phyloP scores from a whole-genome alignment of 2,797 vertebrate species.

The Enteromius anoplus region DNA sequence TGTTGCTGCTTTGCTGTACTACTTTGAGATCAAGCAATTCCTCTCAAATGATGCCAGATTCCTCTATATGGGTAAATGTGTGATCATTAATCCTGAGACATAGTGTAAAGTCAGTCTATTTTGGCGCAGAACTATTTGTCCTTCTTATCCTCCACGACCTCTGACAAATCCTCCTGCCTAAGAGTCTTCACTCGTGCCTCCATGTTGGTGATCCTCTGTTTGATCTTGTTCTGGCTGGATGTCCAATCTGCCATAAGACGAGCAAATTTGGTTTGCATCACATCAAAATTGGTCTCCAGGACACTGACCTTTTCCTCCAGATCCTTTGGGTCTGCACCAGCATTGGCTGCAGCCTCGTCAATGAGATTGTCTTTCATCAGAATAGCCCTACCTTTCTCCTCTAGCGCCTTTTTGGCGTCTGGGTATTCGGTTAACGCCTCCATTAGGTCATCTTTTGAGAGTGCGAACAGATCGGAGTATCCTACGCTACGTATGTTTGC shows the following conservation, averaged over 20 bases:
- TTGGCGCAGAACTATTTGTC: slow-evolving; percentile 44
- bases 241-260: slow-evolving; percentile 81
- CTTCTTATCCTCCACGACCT: slow-evolving; percentile 63
- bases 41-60: slow-evolving; percentile 9
- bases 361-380: slow-evolving; percentile 97
- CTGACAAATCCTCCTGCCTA: slow-evolving; percentile 46
- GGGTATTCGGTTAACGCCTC: slow-evolving; percentile 93
- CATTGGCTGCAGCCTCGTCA: slow-evolving; percentile 80
- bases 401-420: slow-evolving; percentile 89
- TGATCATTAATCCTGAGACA: slow-evolving; percentile 2
- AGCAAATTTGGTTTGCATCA: slow-evolving; percentile 80
- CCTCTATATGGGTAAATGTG: slow-evolving; percentile 18
- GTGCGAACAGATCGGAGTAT: slow-evolving; percentile 94
- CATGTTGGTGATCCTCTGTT: slow-evolving; percentile 86
- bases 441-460: slow-evolving; percentile 97
- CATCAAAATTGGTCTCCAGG: slow-evolving; percentile 80
- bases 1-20: slow-evolving; percentile 2
- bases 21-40: not conserved
- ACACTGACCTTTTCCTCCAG: slow-evolving; percentile 82
- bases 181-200: slow-evolving; percentile 79
- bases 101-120: slow-evolving; percentile 8
- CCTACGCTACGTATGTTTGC: slow-evolving; percentile 96
- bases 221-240: slow-evolving; percentile 83
- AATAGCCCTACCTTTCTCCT: slow-evolving; percentile 93
- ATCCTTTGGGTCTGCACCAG: slow-evolving; percentile 80